These are phyloP conservation scores for Drosophila sturtevanti DNA, from an alignment of 1,140 invertebrate species.

Conservation along the genomic window DNA sequence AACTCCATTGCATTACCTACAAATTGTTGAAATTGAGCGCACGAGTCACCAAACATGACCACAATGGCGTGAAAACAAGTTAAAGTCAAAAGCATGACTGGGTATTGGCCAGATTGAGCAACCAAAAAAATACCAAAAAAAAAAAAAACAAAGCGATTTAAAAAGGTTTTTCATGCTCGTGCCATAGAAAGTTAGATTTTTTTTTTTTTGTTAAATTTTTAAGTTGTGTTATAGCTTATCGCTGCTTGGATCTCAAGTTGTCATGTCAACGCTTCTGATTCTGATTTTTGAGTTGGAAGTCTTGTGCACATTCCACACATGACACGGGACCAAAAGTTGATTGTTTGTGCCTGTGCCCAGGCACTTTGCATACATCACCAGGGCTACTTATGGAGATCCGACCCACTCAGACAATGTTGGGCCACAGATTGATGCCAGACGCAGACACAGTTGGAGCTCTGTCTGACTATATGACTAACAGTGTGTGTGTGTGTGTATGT, in stretches of 20 bases:
- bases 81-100: slow-evolving; percentile 63
- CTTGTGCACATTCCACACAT: slow-evolving; percentile 67
- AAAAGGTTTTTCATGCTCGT: slow-evolving; percentile 78
- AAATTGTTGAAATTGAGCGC: slow-evolving; percentile 80
- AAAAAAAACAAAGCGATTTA: slow-evolving; percentile 39
- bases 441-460: slow-evolving; percentile 44
- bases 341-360: slow-evolving; percentile 2
- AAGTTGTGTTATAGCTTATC: slow-evolving; percentile 49
- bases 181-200: slow-evolving; percentile 59
- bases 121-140: too few species aligned
- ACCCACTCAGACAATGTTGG: slow-evolving; percentile 20
- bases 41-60: slow-evolving; percentile 72
- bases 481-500: background rate
- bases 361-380: slow-evolving; percentile 10
- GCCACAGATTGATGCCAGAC: slow-evolving; percentile 54
- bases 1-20: slow-evolving; percentile 70
- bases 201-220: slow-evolving; percentile 20
- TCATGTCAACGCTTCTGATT: slow-evolving; percentile 81
- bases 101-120: slow-evolving; percentile 35
- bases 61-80: slow-evolving; percentile 74
- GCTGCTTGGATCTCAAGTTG: slow-evolving; percentile 68
- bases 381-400: slow-evolving; percentile 7
- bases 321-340: slow-evolving; percentile 35
- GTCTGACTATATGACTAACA: too few species aligned
- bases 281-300: slow-evolving; percentile 45